A percentile compares a stretch with the other conserved stretches of the same genome.
Evolutionary conservation across 2,888 invertebrate genomes (phyloP).

Genomic region (Dasysyrphus albostriatus): DNA sequence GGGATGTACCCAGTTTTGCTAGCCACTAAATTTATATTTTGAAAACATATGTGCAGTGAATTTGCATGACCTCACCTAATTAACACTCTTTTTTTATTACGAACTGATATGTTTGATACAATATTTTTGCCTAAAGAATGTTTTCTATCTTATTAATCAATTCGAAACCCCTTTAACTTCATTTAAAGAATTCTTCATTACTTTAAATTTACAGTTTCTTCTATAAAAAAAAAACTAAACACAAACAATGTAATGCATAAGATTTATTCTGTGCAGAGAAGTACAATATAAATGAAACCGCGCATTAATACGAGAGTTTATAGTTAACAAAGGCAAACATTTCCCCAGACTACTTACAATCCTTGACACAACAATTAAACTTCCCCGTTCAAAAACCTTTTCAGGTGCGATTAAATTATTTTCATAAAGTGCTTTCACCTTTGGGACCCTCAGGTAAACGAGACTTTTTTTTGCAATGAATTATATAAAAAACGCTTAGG

Average conservation of each 20-base stretch:
- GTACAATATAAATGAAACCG: slow-evolving; percentile 17
- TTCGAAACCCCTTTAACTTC: not conserved
- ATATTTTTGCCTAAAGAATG: no score
- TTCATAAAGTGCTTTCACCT: slow-evolving; percentile 48
- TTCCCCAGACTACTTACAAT: slow-evolving; percentile 41
- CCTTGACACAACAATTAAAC: slow-evolving; percentile 46
- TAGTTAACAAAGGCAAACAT: slow-evolving; percentile 29
- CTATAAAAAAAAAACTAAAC: not conserved
- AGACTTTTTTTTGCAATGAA: slow-evolving; percentile 30
- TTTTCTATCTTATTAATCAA: no score
- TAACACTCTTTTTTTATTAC: no score
- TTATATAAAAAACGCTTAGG: slow-evolving; percentile 14
- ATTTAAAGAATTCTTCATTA: not conserved
- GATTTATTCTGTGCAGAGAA: not conserved
- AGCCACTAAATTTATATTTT: no score
- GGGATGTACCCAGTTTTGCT: no score
- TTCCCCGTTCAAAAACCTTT: slow-evolving; percentile 44
- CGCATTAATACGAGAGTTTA: slow-evolving; percentile 18
- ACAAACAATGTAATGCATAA: not conserved
- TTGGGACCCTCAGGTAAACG: slow-evolving; percentile 40
- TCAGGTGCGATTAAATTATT: slow-evolving; percentile 47
- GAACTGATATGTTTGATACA: no score
- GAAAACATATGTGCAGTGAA: no score
- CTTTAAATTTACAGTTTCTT: not conserved
- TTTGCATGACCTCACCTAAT: no score